Evolutionary conservation across 2,113 vertebrate species (phyloP).

Genomic region (Campylorhamphus procurvoides): DNA sequence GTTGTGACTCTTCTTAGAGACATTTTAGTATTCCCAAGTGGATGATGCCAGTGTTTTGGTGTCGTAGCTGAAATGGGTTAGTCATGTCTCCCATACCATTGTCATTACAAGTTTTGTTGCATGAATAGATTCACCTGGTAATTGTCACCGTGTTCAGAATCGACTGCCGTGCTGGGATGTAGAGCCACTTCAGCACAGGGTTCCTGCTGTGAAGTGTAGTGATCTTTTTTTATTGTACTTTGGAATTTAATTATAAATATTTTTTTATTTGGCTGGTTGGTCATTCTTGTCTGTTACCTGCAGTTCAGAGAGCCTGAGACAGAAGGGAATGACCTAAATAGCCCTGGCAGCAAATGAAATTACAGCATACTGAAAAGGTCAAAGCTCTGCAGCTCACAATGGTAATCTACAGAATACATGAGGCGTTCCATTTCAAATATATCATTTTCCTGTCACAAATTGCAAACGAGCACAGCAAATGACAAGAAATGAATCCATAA

Average conservation of each 20-base stretch:
- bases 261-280: background rate
- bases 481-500: background rate
- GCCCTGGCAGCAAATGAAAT: slow-evolving; percentile 48
- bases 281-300: background rate
- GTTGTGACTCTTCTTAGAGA: background rate
- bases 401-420: slow-evolving; percentile 1
- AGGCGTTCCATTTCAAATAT: slow-evolving; percentile 24
- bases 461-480: slow-evolving; percentile 18
- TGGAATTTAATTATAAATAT: background rate
- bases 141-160: background rate
- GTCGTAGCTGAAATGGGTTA: background rate
- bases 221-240: background rate
- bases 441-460: slow-evolving; percentile 30
- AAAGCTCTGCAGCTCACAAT: background rate
- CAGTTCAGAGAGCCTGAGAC: background rate
- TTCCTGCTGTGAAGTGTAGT: background rate
- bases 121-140: background rate
- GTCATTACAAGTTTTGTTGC: background rate
- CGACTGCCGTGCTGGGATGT: background rate
- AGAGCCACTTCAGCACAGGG: background rate
- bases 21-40: background rate
- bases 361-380: slow-evolving; percentile 42
- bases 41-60: background rate
- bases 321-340: background rate
- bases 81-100: fast-evolving